A percentile compares a stretch with the other conserved stretches of the same genome.
These are phyloP conservation scores for Hirtodrosophila cameraria DNA, from an alignment of 2,888 invertebrate species.

Conservation along the genomic window DNA sequence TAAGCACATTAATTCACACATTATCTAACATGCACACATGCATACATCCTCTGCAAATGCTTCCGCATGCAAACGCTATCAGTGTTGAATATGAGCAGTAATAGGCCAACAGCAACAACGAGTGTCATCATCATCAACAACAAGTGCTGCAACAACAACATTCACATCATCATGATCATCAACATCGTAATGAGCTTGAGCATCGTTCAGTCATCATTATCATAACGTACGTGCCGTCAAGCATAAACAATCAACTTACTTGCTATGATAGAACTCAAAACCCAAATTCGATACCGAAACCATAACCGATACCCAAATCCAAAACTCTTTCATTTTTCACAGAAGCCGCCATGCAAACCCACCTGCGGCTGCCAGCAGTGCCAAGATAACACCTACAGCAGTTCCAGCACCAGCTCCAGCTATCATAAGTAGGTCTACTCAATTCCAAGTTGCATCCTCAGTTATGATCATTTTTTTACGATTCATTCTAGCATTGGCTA, in stretches of 20 bases:
- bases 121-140: conserved; percentile 38
- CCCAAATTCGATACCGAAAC: conserved; percentile 47
- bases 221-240: conserved; percentile 62
- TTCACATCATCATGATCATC: conserved; percentile 27
- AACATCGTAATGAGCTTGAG: conserved; percentile 5
- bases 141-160: conserved; percentile 26
- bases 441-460: neutral
- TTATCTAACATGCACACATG: neutral
- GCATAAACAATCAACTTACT: conserved; percentile 37
- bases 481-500: conserved; percentile 47
- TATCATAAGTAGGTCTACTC: conserved; percentile 53
- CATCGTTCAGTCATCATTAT: conserved; percentile 50
- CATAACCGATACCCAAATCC: conserved; percentile 36
- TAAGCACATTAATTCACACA: neutral
- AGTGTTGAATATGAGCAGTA: conserved; percentile 15
- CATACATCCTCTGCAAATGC: conserved; percentile 17
- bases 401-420: conserved; percentile 36
- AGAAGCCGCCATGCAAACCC: conserved; percentile 66
- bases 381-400: conserved; percentile 51
- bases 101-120: conserved; percentile 42
- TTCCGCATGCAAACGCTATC: conserved; percentile 55
- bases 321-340: conserved; percentile 48
- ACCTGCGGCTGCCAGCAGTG: conserved; percentile 57
- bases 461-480: neutral
- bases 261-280: conserved; percentile 41